Evolutionary conservation across 2,113 vertebrate genomes (phyloP).

Genomic region (Xenopus borealis): DNA sequence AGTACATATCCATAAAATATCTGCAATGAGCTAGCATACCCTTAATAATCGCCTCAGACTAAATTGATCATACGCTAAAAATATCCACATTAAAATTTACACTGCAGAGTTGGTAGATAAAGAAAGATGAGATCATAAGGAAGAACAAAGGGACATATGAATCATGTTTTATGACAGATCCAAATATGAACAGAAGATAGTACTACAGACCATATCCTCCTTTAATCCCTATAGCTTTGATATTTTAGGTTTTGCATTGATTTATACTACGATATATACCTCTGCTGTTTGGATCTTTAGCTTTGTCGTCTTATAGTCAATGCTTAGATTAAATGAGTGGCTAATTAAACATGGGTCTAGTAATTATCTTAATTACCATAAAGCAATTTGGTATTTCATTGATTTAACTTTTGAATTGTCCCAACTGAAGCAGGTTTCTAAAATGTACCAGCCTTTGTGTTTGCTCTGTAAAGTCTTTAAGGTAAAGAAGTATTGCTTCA

Average conservation of each 20-base stretch:
- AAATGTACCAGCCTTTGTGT: no score
- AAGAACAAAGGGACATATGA: constrained; percentile 49
- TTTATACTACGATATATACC: not conserved
- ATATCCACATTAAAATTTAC: constrained; percentile 49
- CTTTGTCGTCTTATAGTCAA: constrained; percentile 51
- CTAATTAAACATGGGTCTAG: constrained; percentile 48
- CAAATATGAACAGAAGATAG: constrained; percentile 2
- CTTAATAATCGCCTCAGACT: not conserved
- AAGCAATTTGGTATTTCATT: constrained; percentile 40
- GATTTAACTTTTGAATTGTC: not conserved
- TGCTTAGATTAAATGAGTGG: constrained; percentile 47
- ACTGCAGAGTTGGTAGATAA: constrained; percentile 35
- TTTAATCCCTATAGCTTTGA: constrained; percentile 36
- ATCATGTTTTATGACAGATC: constrained; percentile 51
- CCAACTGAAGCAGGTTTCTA: no score
- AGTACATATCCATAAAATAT: no score
- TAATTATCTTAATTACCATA: constrained; percentile 38
- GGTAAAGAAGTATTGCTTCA: no score
- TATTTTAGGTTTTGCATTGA: constrained; percentile 32
- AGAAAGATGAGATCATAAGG: constrained; percentile 50
- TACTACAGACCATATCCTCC: not conserved
- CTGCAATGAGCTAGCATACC: no score
- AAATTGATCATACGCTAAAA: constrained; percentile 50
- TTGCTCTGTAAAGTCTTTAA: no score
- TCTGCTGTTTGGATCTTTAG: not conserved